Base-by-base conservation (phyloP, 2,888 invertebrate genomes). In the Acronicta psi region DNA sequence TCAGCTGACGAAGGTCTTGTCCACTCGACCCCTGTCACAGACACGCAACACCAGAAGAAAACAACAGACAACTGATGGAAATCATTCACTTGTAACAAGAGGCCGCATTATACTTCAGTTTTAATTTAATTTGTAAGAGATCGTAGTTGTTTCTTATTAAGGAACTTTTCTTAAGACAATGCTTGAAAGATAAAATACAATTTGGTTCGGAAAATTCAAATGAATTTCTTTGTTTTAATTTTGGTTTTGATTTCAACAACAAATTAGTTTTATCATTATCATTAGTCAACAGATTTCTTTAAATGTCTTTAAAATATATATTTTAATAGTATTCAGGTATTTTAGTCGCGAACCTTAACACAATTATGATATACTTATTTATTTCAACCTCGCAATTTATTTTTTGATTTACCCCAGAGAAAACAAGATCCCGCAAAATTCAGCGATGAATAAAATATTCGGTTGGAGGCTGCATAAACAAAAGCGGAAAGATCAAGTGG, bases 1-100 rank as follows among this genome's bases (percentile, higher is more conserved):
- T 70, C 65, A 70, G 56, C 64, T 82, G 83, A 83, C 75, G 76
- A 76, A 78, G 80, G 82, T 80, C 74, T 47, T 40, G 37, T 14
- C 25, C 29, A 14, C 38, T 60, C 61, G 71, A 79, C 80, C 83
- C 79, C 79, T 82, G 83, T 83, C 83, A 80, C 56, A 53, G 53
- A 20, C 82, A 83, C 40, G 53, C 70, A 65, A 71, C 60, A 61
- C 56, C 64, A 70, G n/a, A n/a, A n/a, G n/a, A 73, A 82, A 83
- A 79, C 14, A 70, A 68, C 72, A 60, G 58, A 59, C 66, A 69
- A 71, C 66, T 69, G 72, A 67, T 66, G 62, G 54, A 52, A 71
- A 10, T 59, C n/a, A n/a, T 67, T 58, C 51, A 60, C 60, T 61
- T 37, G 37, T 8, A 37, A 37, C 9, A 37, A 37, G 37, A 37